A percentile compares a stretch with the other conserved stretches of the same genome.
These are phyloP conservation scores for Sigmodon hispidus DNA, from an alignment of 2,113 vertebrate species.

Conservation along the genomic window DNA sequence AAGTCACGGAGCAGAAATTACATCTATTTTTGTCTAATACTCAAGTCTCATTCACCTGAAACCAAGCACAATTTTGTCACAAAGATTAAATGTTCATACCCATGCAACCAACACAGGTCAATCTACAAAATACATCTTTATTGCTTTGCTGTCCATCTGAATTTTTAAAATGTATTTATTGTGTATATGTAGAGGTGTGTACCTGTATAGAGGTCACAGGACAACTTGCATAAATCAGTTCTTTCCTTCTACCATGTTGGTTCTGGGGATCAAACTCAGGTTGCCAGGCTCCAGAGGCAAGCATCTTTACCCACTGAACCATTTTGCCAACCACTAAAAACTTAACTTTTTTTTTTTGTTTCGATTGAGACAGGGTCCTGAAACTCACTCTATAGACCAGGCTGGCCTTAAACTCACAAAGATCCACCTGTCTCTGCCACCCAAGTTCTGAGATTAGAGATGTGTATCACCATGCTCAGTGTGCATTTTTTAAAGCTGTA, in stretches of 20 bases:
- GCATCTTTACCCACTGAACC: neutral
- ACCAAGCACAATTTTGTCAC: constrained; percentile 67
- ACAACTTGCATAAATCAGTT: neutral
- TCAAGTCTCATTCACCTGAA: constrained; percentile 70
- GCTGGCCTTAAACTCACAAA: neutral
- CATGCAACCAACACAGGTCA: neutral
- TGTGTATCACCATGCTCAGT: neutral
- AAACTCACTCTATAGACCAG: neutral
- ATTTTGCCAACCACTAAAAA: neutral
- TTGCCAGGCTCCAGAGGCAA: neutral
- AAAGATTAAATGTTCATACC: constrained; percentile 46
- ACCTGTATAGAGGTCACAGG: neutral
- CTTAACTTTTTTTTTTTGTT: neutral
- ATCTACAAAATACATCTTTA: constrained; percentile 48
- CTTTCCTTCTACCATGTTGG: neutral
- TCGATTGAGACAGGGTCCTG: neutral
- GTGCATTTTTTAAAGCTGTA: neutral
- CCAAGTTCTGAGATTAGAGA: neutral
- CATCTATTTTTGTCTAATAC: constrained; percentile 84
- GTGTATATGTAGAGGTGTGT: neutral
- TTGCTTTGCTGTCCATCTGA: constrained; percentile 77
- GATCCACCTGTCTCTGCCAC: neutral
- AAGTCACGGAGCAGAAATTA: constrained; percentile 87
- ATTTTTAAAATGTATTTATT: neutral
- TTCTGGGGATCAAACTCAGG: neutral